Conservation (phyloP, 1,140 invertebrate species). For the Pachypeltis micranthus region DNA sequence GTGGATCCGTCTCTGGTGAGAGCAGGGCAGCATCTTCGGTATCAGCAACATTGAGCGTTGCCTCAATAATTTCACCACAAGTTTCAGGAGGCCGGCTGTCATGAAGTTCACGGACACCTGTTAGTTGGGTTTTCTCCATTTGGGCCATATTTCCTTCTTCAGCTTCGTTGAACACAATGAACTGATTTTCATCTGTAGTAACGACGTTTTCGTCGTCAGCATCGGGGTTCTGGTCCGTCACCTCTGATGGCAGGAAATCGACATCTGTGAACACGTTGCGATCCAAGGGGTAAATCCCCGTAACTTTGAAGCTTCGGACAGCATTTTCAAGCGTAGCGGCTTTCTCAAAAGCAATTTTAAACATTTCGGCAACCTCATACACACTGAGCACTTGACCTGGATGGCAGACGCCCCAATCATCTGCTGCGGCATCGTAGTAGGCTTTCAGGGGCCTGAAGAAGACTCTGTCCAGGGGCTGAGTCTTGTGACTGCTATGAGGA, state of each 20-base stretch:
- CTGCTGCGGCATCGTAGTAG: conserved; percentile 27
- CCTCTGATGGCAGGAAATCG: conserved; percentile 31
- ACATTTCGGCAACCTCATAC: background rate
- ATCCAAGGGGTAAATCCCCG: conserved; percentile 34
- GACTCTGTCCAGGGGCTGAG: conserved; percentile 32
- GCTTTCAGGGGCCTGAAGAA: conserved; percentile 35
- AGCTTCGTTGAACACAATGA: too few relatives aligned
- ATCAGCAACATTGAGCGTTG: too few relatives aligned
- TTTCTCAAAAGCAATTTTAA: background rate
- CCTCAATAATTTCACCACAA: too few relatives aligned
- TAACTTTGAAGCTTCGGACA: conserved; percentile 19
- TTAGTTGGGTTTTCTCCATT: too few relatives aligned
- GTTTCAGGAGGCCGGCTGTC: too few relatives aligned
- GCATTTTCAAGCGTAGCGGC: background rate
- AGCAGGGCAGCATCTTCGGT: too few relatives aligned
- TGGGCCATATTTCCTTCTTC: too few relatives aligned
- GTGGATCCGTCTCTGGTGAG: too few relatives aligned
- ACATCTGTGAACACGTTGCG: conserved; percentile 31
- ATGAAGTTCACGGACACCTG: too few relatives aligned
- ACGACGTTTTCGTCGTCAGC: too few relatives aligned
- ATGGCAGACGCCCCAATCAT: conserved; percentile 11
- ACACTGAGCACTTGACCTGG: background rate
- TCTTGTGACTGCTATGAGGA: conserved; percentile 33
- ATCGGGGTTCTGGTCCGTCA: conserved; percentile 29
- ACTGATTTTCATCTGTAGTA: too few relatives aligned